phyloP scores from a whole-genome alignment of 2,797 vertebrate species.

The Nannoperca australis region DNA sequence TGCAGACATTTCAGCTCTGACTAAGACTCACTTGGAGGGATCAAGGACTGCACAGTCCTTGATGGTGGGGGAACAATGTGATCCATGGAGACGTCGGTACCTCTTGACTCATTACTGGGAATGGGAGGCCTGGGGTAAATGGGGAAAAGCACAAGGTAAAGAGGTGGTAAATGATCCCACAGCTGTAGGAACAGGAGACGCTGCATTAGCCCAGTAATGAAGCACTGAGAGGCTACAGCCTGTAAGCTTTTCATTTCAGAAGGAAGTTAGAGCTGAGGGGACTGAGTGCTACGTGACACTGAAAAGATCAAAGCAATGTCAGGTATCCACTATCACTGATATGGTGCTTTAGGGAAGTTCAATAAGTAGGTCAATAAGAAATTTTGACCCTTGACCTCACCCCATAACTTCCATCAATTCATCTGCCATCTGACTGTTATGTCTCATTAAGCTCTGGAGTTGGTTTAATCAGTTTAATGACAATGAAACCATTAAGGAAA shows the following conservation, averaged over 20 bases:
- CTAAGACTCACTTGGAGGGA: constrained; percentile 52
- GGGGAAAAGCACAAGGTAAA: constrained; percentile 66
- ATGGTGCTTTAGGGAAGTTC: constrained; percentile 19
- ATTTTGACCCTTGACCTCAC: constrained; percentile 60
- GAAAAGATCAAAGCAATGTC: constrained; percentile 34
- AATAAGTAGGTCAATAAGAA: constrained; percentile 45
- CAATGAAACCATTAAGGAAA: constrained; percentile 52
- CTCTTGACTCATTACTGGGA: constrained; percentile 64
- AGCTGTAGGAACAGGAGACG: constrained; percentile 70
- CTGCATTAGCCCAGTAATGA: constrained; percentile 77
- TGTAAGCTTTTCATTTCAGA: constrained; percentile 39
- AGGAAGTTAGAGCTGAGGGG: constrained; percentile 23
- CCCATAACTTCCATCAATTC: constrained; percentile 38
- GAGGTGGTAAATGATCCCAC: constrained; percentile 72
- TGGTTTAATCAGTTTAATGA: constrained; percentile 65
- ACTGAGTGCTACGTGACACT: constrained; percentile 15
- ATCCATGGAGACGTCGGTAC: constrained; percentile 47
- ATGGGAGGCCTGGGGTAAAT: constrained; percentile 65
- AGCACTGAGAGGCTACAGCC: constrained; percentile 53
- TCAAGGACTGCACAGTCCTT: constrained; percentile 56
- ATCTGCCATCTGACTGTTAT: constrained; percentile 38
- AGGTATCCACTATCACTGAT: constrained; percentile 19
- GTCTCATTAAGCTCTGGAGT: constrained; percentile 57
- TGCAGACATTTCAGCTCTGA: constrained; percentile 54
- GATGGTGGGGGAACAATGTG: constrained; percentile 49